These are phyloP conservation scores for Flabesymbios commensalis DNA, from an alignment of 2,888 invertebrate species.

Conservation along the genomic window DNA sequence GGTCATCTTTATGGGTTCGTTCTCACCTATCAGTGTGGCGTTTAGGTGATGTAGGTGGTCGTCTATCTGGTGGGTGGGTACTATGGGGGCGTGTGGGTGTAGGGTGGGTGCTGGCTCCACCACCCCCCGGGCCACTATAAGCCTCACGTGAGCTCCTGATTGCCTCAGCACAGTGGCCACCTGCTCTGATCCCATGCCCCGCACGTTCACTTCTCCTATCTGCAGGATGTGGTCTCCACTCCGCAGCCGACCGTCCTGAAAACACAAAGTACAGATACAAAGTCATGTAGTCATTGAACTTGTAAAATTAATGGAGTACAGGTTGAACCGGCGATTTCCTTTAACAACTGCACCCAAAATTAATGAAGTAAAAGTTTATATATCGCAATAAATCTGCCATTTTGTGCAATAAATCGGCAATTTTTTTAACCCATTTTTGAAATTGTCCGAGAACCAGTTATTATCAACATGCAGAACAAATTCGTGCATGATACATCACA, in stretches of 20 bases:
- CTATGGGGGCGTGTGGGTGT: slow-evolving; percentile 54
- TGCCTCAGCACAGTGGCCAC: slow-evolving; percentile 94
- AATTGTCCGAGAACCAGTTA: no score
- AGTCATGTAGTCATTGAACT: no score
- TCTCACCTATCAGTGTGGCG: slow-evolving; percentile 24
- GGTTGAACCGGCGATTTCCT: no score
- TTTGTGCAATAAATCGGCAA: no score
- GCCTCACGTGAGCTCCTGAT: slow-evolving; percentile 90
- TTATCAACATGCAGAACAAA: no score
- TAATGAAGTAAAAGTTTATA: no score
- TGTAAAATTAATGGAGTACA: no score
- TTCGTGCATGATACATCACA: no score
- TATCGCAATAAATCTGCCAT: no score
- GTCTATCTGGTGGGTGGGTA: slow-evolving; percentile 84
- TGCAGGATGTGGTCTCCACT: slow-evolving; percentile 98
- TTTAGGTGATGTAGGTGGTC: slow-evolving; percentile 70
- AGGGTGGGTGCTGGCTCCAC: slow-evolving; percentile 43
- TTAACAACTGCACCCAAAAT: no score
- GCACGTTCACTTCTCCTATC: slow-evolving; percentile 81
- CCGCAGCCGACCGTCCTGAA: slow-evolving; percentile 88
- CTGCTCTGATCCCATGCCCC: slow-evolving; percentile 92
- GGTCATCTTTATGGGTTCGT: no score
- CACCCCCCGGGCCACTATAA: slow-evolving; percentile 82
- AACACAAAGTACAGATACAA: neutral
- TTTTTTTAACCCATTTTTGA: no score